A percentile compares a stretch with the other conserved stretches of the same genome.
phyloP scores from a whole-genome alignment of 2,888 invertebrate genomes.

The Xylocampa areola region DNA sequence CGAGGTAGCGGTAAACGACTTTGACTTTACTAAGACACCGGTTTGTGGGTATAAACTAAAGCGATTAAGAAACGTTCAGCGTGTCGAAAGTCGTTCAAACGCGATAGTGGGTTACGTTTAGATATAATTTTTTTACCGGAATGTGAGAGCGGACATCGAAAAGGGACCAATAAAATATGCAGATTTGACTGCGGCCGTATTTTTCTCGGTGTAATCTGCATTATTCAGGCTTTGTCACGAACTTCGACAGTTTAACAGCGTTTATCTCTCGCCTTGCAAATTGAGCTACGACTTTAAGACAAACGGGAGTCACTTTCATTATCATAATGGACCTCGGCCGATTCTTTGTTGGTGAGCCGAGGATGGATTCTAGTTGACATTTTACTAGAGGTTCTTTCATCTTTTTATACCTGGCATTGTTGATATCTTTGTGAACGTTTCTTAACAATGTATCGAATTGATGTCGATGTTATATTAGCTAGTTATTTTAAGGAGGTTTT shows the following conservation, averaged over 20 bases:
- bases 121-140: constrained; percentile 72
- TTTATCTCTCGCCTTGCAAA: constrained; percentile 90
- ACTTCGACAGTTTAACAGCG: constrained; percentile 90
- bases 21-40: constrained; percentile 48
- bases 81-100: constrained; percentile 52
- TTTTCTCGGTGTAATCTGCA: constrained; percentile 90
- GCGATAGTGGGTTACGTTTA: constrained; percentile 55
- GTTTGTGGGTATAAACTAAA: constrained; percentile 50
- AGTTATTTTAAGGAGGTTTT: neutral
- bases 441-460: constrained; percentile 5
- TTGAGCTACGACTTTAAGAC: constrained; percentile 90
- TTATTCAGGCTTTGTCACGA: constrained; percentile 90
- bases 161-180: constrained; percentile 89
- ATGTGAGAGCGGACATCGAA: constrained; percentile 79
- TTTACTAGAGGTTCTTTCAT: constrained; percentile 68
- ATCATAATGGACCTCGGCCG: constrained; percentile 88
- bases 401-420: constrained; percentile 50
- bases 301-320: constrained; percentile 90
- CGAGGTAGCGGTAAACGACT: constrained; percentile 49
- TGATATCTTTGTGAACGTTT: constrained; percentile 52
- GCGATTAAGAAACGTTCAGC: constrained; percentile 53
- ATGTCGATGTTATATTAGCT: neutral
- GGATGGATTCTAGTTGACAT: constrained; percentile 78
- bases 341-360: constrained; percentile 86
- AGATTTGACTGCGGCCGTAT: constrained; percentile 89